Percentiles rank a stretch among this genome's conserved stretches.
These are phyloP conservation scores for Cottoperca gobio DNA, from an alignment of 2,797 vertebrate species.

Conservation along the genomic window DNA sequence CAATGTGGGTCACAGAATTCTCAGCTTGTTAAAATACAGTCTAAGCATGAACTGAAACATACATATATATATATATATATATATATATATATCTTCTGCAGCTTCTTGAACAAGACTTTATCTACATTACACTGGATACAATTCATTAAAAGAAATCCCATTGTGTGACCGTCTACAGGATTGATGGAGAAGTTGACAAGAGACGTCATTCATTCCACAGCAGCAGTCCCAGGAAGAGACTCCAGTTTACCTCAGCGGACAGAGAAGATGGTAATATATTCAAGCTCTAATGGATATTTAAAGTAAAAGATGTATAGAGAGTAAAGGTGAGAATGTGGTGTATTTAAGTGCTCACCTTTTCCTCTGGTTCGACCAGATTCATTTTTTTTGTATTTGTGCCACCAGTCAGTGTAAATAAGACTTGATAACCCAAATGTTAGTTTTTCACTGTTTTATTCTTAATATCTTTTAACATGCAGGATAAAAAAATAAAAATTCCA, in stretches of 20 bases:
- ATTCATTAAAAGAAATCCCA: not conserved
- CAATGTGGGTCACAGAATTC: conserved; percentile 1
- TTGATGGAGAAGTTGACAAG: conserved; percentile 86
- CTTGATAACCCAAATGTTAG: no score
- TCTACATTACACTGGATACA: not conserved
- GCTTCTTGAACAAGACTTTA: not conserved
- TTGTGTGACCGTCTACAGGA: conserved; percentile 74
- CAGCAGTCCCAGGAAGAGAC: conserved; percentile 87
- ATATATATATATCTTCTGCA: no score
- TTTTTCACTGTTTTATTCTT: no score
- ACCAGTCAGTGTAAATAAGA: no score
- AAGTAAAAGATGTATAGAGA: no score
- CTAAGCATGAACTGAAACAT: not conserved
- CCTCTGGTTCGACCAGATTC: no score
- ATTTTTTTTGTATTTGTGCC: no score
- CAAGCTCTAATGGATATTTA: not conserved
- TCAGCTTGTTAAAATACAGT: conserved; percentile 21
- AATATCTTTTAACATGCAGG: no score
- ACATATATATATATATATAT: no score
- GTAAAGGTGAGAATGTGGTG: no score
- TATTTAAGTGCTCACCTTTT: not conserved
- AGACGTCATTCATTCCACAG: conserved; percentile 81
- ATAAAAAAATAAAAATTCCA: no score
- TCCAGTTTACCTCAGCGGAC: conserved; percentile 87
- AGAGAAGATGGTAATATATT: conserved; percentile 83